These are phyloP conservation scores for Chiridota heheva DNA, from an alignment of 35 echinoderm and acorn worm species.

Conservation along the genomic window DNA sequence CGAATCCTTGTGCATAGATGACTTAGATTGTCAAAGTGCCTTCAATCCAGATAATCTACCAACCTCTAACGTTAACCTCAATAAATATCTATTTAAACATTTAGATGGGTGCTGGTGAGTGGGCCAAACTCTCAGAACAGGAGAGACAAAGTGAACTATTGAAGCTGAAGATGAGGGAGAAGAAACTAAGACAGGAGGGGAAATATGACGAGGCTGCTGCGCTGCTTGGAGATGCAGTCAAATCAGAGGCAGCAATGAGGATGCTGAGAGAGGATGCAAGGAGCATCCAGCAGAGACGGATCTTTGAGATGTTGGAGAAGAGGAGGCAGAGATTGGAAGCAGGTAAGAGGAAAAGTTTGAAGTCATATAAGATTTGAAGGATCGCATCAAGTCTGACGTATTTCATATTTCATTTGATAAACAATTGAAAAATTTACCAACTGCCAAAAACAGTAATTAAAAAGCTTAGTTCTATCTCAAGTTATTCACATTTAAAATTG, in stretches of 20 bases:
- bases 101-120: slow-evolving; percentile 54
- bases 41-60: too few relatives aligned
- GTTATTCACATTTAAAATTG: too few relatives aligned
- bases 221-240: slow-evolving; percentile 71
- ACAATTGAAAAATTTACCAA: too few relatives aligned
- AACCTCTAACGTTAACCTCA: too few relatives aligned
- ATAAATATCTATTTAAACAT: too few relatives aligned
- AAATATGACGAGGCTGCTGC: slow-evolving; percentile 71
- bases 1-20: too few relatives aligned
- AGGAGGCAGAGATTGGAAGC: slow-evolving; percentile 16
- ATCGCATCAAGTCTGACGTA: too few relatives aligned
- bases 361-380: too few relatives aligned
- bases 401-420: too few relatives aligned
- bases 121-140: slow-evolving; percentile 61
- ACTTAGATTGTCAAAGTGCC: too few relatives aligned
- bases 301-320: slow-evolving; percentile 14
- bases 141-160: slow-evolving; percentile 66
- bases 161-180: slow-evolving; percentile 76
- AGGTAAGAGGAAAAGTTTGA: background rate
- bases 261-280: slow-evolving; percentile 12
- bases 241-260: slow-evolving; percentile 19
- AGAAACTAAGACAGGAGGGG: slow-evolving; percentile 78
- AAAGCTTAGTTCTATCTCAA: too few relatives aligned
- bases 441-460: too few relatives aligned
- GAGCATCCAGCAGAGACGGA: slow-evolving; percentile 5